Evolutionary conservation across 2,797 vertebrate species (phyloP).

Genomic region (Hypotaenidia philippensis): DNA sequence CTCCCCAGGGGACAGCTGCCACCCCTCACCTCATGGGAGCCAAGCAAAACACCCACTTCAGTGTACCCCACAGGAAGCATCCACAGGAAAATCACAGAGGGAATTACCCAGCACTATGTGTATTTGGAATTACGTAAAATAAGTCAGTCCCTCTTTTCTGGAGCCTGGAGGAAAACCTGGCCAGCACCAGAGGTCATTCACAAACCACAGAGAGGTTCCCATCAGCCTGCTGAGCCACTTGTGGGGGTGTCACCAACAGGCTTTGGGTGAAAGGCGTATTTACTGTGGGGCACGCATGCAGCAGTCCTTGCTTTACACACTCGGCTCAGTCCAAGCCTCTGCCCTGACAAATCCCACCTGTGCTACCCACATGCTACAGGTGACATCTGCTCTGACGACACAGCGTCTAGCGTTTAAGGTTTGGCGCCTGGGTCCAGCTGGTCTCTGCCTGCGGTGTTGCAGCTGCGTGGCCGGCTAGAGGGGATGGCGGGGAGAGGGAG

Average conservation of each 20-base stretch:
- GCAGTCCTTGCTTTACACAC: neutral
- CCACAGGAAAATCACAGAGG: neutral
- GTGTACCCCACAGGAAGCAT: neutral
- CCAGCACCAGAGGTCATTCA: neutral
- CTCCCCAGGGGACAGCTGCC: neutral
- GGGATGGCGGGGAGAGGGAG: neutral
- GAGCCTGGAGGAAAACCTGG: neutral
- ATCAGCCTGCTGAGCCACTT: neutral
- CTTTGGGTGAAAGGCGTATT: neutral
- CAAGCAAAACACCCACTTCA: neutral
- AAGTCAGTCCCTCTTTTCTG: neutral
- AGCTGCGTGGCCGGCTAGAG: neutral
- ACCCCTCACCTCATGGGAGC: accelerated
- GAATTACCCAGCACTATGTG: neutral
- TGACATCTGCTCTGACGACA: conserved; percentile 11
- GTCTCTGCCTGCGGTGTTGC: conserved; percentile 8
- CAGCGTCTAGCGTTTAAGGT: neutral
- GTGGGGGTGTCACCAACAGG: neutral
- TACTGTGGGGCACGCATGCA: neutral
- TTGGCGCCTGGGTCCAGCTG: neutral
- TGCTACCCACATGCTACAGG: neutral
- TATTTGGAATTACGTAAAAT: neutral
- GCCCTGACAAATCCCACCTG: neutral
- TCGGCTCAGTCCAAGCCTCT: neutral
- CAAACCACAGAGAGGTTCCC: neutral